These are phyloP conservation scores for Myotis davidii DNA, from an alignment of 2,113 vertebrate genomes.

Conservation along the genomic window DNA sequence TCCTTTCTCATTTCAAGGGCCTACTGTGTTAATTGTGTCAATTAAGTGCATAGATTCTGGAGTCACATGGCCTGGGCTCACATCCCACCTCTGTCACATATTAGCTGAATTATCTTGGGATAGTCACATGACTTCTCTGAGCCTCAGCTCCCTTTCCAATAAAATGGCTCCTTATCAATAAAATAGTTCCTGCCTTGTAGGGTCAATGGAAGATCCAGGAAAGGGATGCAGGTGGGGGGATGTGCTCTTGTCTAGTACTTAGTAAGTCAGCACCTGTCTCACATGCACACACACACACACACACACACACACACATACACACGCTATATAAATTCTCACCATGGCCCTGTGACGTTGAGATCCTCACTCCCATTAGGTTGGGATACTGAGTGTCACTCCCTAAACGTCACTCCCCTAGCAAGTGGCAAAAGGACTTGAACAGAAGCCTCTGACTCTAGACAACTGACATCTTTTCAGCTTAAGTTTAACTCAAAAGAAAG, in stretches of 20 bases:
- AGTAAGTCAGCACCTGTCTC: not conserved
- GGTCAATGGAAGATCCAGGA: not conserved
- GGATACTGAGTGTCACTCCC: not conserved
- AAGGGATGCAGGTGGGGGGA: not conserved
- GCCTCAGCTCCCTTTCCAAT: not conserved
- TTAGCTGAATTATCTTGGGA: not conserved
- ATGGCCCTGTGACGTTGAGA: not conserved
- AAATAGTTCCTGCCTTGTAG: not conserved
- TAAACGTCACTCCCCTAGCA: not conserved
- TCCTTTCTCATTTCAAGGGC: constrained; percentile 20
- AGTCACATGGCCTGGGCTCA: not conserved
- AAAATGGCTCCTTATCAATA: not conserved
- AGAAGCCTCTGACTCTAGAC: not conserved
- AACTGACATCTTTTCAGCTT: not conserved
- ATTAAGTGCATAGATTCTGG: not conserved
- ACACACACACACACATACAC: too few relatives aligned
- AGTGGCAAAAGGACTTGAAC: not conserved
- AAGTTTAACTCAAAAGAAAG: not conserved
- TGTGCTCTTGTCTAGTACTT: not conserved
- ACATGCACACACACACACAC: too few relatives aligned
- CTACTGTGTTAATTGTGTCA: not conserved
- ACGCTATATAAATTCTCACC: not conserved
- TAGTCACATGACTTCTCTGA: not conserved
- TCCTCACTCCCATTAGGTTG: not conserved
- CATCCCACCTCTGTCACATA: not conserved